Conservation (phyloP, 30 jellyfish, hydroid and myxozoan genomes). For the Aurelia sp. region DNA sequence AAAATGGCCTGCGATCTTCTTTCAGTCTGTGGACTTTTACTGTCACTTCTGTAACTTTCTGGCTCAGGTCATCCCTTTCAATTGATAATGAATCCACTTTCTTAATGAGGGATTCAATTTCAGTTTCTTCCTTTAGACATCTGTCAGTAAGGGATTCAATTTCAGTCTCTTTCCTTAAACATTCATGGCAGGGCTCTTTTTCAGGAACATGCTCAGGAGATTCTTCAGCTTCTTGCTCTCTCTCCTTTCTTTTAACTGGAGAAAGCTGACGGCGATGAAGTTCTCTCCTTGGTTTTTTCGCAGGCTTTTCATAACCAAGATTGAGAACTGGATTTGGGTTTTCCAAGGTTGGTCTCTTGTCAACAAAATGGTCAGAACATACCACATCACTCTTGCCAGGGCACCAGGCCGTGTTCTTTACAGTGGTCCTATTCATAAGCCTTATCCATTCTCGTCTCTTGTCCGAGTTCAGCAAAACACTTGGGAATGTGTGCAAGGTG, state of each 20-base stretch:
- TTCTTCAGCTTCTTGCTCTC: background rate
- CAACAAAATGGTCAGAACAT: slow-evolving; percentile 8
- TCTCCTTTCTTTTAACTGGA: background rate
- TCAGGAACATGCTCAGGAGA: background rate
- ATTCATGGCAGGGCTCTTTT: background rate
- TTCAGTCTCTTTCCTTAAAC: no score
- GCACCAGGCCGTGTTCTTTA: slow-evolving; percentile 20
- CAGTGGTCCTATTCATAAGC: background rate
- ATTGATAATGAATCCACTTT: no score
- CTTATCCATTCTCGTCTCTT: slow-evolving; percentile 8
- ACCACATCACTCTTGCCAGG: slow-evolving; percentile 20
- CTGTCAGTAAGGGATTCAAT: no score
- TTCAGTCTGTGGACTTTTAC: background rate
- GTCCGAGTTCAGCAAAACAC: background rate
- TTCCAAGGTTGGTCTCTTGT: background rate
- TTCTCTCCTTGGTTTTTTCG: slow-evolving; percentile 16
- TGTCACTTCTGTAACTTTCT: background rate
- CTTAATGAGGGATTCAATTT: no score
- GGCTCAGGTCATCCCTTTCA: no score
- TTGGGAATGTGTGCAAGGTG: slow-evolving; percentile 24
- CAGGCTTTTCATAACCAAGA: background rate
- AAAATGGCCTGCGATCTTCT: background rate
- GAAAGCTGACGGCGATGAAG: background rate
- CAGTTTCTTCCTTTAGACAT: no score
- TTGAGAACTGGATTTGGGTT: background rate